Percentiles rank a stretch among this genome's conserved stretches.
These are phyloP conservation scores for Leucoraja ocellata DNA, from an alignment of 2,797 vertebrate species.

Conservation along the genomic window DNA sequence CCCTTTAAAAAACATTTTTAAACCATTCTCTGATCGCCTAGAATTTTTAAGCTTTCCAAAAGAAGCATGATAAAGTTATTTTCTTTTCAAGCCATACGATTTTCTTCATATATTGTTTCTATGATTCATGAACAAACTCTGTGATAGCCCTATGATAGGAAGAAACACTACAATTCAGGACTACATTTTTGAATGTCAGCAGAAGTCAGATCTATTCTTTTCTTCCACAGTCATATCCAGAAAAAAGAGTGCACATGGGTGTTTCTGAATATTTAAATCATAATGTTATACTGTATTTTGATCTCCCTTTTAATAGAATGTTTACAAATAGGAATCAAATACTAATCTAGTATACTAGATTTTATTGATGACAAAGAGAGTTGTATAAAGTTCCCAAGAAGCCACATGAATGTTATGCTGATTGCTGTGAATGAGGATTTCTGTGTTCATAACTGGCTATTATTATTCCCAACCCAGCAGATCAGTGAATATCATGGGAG, in stretches of 20 bases:
- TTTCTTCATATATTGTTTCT: not conserved
- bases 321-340: constrained; percentile 32
- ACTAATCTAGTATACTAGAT: not conserved
- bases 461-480: constrained; percentile 24
- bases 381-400: constrained; percentile 32
- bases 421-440: constrained; percentile 26
- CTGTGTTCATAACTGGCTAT: constrained; percentile 26
- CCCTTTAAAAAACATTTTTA: not conserved
- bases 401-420: not conserved
- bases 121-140: not conserved
- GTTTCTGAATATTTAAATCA: not conserved
- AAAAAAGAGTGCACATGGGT: not conserved
- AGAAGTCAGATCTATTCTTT: not conserved
- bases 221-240: too few relatives aligned
- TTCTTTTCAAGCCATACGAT: not conserved
- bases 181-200: not conserved
- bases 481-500: constrained; percentile 3
- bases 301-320: not conserved
- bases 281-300: not conserved
- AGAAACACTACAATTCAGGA: not conserved
- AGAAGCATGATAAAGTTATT: not conserved
- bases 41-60: not conserved
- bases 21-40: not conserved
- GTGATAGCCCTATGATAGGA: not conserved
- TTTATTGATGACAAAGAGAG: constrained; percentile 7